Conservation (phyloP, 2,888 invertebrate genomes). For the Pollenia angustigena region DNA sequence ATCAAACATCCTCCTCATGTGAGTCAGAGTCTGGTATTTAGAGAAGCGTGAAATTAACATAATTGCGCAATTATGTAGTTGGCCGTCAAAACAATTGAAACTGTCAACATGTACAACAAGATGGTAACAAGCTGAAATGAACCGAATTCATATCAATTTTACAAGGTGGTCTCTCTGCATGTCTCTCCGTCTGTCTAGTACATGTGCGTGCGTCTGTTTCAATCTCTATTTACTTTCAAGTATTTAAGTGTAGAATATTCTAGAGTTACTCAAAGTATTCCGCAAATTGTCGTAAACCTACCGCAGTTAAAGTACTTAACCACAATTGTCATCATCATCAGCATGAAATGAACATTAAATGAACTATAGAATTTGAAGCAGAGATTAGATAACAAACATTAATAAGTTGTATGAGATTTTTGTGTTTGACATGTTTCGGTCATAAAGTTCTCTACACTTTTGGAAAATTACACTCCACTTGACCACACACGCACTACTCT, state of each 20-base stretch:
- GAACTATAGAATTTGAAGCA: conserved; percentile 22
- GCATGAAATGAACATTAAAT: conserved; percentile 44
- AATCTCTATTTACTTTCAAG: background rate
- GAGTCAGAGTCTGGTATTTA: conserved; percentile 42
- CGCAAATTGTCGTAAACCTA: conserved; percentile 63
- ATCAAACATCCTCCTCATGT: background rate
- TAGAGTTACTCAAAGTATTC: conserved; percentile 13
- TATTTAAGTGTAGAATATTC: conserved; percentile 8
- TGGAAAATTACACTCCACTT: conserved; percentile 31
- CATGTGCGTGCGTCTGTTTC: background rate
- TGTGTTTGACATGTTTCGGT: conserved; percentile 67
- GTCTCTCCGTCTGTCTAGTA: background rate
- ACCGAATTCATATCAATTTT: conserved; percentile 23
- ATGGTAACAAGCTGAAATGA: background rate
- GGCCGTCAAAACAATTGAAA: conserved; percentile 72
- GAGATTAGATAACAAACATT: conserved; percentile 55
- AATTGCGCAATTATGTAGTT: conserved; percentile 77
- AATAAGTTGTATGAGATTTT: background rate
- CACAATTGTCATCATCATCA: conserved; percentile 63
- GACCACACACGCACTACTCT: conserved; percentile 60
- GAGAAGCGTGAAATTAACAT: conserved; percentile 74
- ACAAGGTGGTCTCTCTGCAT: conserved; percentile 45
- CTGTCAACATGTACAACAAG: conserved; percentile 70
- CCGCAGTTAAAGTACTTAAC: conserved; percentile 69
- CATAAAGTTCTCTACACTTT: conserved; percentile 59